Percentiles rank a stretch among this genome's conserved stretches.
These are phyloP conservation scores for Albula goreensis DNA, from an alignment of 2,113 vertebrate genomes.

Conservation along the genomic window DNA sequence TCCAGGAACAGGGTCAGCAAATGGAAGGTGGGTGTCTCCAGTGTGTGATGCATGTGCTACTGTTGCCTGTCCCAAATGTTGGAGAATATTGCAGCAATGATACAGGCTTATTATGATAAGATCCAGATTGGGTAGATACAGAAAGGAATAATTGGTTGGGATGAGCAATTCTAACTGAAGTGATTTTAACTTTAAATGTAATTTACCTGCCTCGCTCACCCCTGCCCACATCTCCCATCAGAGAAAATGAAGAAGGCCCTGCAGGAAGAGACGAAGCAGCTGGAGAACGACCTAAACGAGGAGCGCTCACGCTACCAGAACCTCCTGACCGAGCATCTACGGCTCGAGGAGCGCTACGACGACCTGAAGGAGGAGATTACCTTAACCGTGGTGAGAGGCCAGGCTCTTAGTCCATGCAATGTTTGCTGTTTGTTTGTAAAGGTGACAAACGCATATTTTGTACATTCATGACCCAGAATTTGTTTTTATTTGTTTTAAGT, in stretches of 20 bases:
- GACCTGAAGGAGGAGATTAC: conserved; percentile 90
- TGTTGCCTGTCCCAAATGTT: too few species aligned
- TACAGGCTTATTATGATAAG: too few species aligned
- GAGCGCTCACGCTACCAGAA: conserved; percentile 95
- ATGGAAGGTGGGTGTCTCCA: conserved; percentile 79
- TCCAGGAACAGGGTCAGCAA: conserved; percentile 88
- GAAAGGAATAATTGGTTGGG: too few species aligned
- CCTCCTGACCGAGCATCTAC: conserved; percentile 91
- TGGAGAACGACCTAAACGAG: conserved; percentile 92
- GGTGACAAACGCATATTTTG: not conserved
- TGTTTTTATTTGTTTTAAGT: not conserved
- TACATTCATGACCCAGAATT: not conserved
- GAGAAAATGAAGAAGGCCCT: conserved; percentile 88
- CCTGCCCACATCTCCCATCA: conserved; percentile 47
- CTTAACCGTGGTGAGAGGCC: conserved; percentile 72
- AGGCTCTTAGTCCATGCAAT: not conserved
- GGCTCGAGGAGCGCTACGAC: conserved; percentile 92
- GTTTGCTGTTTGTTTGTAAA: not conserved
- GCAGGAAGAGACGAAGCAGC: conserved; percentile 87
- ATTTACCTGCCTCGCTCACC: not conserved
- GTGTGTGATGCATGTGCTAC: too few species aligned
- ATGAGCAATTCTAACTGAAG: not conserved
- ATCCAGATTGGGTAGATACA: too few species aligned
- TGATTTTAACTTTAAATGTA: not conserved
- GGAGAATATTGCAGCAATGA: too few species aligned